Evolutionary conservation across 2,797 vertebrate species (phyloP), one percentile per base, ranked within the genome.

Genomic region (Sebastes wilsoni): DNA sequence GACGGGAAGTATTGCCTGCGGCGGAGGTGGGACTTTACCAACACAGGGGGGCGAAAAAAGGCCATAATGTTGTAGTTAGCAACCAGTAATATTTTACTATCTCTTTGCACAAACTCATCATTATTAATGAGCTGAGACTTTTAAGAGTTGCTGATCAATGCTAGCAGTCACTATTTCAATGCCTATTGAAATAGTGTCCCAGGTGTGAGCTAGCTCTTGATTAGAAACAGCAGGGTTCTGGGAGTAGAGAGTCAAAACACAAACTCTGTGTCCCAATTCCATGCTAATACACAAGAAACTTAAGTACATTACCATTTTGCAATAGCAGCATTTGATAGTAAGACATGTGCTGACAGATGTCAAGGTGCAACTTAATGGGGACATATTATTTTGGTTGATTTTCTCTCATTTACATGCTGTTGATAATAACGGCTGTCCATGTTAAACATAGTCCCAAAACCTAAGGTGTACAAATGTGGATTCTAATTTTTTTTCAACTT

Each of bases 1-100:
- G 76, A 77, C 56, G 49, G 60, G 12, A 2, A 25, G 68, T 84
- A 86, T 60, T 80, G 71, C 68, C 14, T 75, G 66, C 4, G 1
- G 23, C 36, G 20, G n/a, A 81, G 58, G 56, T 34, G 71, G 30
- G 49, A 79, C 20, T 28, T 6, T 14, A 66, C 20, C 82, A 69
- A 85, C 27, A 67, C 46, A 9, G 13, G 9, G 27, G 27, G 12
- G 23, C n/a, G 14, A 8, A 30, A 30, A 73, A 60, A 65, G 23
- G 13, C 30, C 13, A 60, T 61, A 18, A 36, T 27, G 69, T 30
- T 64, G 14, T 36, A 25, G 34, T 73, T 68, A 68, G 36, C 42
- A 68, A 66, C 34, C 13, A 30, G 66, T 22, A 46, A 58, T 28
- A 73, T 75, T 77, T 72, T 34, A 28, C 13, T 4, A 30, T 58